A percentile compares a stretch with the other conserved stretches of the same genome.
Evolutionary conservation across 1,140 invertebrate species (phyloP).

Genomic region (Zaprionus inermis): DNA sequence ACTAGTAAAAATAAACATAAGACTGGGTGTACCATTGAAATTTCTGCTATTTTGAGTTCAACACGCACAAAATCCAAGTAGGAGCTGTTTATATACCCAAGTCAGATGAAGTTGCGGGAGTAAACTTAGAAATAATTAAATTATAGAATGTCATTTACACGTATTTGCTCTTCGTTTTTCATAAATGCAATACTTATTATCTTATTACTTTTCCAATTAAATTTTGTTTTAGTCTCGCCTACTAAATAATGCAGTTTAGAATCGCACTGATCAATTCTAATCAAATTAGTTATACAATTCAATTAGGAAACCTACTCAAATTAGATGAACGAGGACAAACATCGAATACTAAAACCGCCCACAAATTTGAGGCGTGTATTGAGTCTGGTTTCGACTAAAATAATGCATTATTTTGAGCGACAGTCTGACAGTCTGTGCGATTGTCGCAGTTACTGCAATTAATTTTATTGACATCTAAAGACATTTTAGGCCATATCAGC

Average conservation of each 20-base stretch:
- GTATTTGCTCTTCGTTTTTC: not conserved
- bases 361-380: constrained; percentile 4
- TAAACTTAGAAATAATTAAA: too few relatives aligned
- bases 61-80: too few relatives aligned
- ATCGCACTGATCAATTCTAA: not conserved
- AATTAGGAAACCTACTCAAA: not conserved
- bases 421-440: not conserved
- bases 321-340: not conserved
- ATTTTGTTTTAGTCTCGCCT: not conserved
- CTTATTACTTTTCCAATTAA: not conserved
- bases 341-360: not conserved
- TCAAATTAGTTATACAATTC: not conserved
- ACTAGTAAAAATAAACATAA: too few relatives aligned
- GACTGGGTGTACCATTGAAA: too few relatives aligned
- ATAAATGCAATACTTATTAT: not conserved
- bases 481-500: constrained; percentile 45
- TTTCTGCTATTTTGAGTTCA: too few relatives aligned
- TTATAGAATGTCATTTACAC: not conserved
- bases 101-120: too few relatives aligned
- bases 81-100: too few relatives aligned
- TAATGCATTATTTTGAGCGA: not conserved
- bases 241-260: not conserved
- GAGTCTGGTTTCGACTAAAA: not conserved
- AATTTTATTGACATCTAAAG: constrained; percentile 77
- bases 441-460: constrained; percentile 49